These are phyloP conservation scores for Protobothrops mucrosquamatus DNA, from an alignment of 2,113 vertebrate genomes.

Conservation along the genomic window DNA sequence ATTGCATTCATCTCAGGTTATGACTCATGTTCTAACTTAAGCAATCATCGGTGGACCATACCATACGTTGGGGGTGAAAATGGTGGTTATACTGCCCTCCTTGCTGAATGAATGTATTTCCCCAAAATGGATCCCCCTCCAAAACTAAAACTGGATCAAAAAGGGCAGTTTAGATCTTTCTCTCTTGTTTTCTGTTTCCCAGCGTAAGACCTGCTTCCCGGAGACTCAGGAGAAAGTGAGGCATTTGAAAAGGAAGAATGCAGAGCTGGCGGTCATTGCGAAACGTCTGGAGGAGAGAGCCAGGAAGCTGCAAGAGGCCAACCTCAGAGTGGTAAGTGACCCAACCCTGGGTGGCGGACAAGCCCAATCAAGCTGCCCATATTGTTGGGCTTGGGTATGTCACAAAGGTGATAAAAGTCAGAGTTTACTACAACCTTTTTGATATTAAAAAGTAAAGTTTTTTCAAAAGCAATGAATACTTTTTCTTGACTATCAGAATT, in stretches of 20 bases:
- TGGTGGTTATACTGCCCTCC: neutral
- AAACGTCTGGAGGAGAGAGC: constrained; percentile 96
- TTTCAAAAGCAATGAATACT: neutral
- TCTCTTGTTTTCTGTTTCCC: constrained; percentile 28
- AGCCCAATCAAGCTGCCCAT: neutral
- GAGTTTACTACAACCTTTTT: neutral
- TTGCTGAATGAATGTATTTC: neutral
- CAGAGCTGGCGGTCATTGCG: constrained; percentile 92
- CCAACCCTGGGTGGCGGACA: neutral
- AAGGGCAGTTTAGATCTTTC: neutral
- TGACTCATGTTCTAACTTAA: neutral
- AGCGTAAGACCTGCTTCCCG: constrained; percentile 93
- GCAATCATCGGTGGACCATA: neutral
- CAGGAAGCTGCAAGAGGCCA: constrained; percentile 93
- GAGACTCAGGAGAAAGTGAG: constrained; percentile 97
- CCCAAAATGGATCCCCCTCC: neutral
- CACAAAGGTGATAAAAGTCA: neutral
- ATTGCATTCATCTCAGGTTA: neutral
- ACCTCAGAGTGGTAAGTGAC: constrained; percentile 86
- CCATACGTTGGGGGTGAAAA: neutral
- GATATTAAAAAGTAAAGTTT: neutral
- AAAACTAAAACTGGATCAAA: too few species aligned
- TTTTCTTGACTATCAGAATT: neutral
- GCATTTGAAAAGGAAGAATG: constrained; percentile 92
- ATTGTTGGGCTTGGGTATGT: neutral